Conservation (phyloP, 2,797 vertebrate genomes). For the Chloroceryle inda region DNA sequence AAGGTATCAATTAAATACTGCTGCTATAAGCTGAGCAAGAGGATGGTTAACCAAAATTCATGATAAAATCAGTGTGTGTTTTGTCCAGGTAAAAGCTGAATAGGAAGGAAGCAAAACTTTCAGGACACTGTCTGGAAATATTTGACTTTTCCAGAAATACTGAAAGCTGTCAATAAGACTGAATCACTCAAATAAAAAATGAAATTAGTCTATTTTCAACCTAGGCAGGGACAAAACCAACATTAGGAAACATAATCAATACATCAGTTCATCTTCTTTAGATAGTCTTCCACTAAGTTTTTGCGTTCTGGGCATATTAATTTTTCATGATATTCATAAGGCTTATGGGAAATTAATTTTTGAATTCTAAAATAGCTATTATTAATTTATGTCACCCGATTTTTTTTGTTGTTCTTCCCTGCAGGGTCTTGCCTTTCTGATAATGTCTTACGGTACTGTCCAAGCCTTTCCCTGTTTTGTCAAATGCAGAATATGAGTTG, state of each 20-base stretch:
- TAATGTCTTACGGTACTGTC: not conserved
- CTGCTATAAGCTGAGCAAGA: not conserved
- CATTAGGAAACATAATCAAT: not conserved
- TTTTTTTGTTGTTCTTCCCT: not conserved
- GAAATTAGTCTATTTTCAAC: not conserved
- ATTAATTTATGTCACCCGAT: not conserved
- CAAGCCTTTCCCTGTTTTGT: not conserved
- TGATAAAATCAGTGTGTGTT: not conserved
- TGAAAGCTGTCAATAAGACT: not conserved
- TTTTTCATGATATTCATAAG: not conserved
- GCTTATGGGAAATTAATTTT: not conserved
- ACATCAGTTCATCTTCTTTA: not conserved
- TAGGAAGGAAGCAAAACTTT: not conserved
- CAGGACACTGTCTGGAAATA: not conserved
- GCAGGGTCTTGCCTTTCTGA: not conserved
- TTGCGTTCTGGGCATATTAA: not conserved
- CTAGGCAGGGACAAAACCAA: not conserved
- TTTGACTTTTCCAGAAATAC: not conserved
- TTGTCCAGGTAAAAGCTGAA: not conserved
- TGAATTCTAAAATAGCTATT: not conserved
- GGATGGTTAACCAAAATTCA: not conserved
- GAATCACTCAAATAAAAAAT: not conserved
- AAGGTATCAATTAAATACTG: not conserved
- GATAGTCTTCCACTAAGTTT: not conserved
- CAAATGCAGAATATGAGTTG: not conserved